Evolutionary conservation across 2,888 invertebrate species (phyloP).

Genomic region (Cecidostiba fungosa): DNA sequence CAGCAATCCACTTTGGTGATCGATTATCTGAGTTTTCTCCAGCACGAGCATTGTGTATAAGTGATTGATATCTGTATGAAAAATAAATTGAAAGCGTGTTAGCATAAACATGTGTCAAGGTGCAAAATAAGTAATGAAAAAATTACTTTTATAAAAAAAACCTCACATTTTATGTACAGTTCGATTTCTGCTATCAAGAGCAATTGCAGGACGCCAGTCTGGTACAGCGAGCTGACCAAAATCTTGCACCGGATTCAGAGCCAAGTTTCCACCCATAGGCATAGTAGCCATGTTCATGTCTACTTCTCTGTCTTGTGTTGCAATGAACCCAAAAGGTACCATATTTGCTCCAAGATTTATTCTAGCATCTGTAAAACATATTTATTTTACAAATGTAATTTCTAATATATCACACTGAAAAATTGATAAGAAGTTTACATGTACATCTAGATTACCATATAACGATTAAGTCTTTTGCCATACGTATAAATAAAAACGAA

Average conservation of each 20-base stretch:
- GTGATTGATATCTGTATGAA: conserved; percentile 44
- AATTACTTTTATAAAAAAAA: background rate
- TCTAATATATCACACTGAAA: background rate
- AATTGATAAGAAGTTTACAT: background rate
- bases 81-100: background rate
- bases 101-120: background rate
- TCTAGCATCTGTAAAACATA: conserved; percentile 58
- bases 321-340: conserved; percentile 58
- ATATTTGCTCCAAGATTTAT: conserved; percentile 54
- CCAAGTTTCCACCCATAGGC: conserved; percentile 56
- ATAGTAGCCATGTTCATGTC: conserved; percentile 61
- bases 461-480: background rate
- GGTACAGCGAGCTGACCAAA: conserved; percentile 51
- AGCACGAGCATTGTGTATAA: conserved; percentile 42
- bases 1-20: conserved; percentile 57
- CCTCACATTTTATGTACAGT: conserved; percentile 61
- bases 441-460: conserved; percentile 1
- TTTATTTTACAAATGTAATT: background rate
- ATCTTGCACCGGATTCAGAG: conserved; percentile 51
- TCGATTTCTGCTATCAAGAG: conserved; percentile 42
- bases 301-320: conserved; percentile 54
- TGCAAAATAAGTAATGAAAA: background rate
- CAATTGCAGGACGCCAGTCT: conserved; percentile 53
- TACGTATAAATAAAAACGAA: conserved; percentile 23
- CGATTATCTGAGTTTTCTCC: conserved; percentile 57